These are phyloP conservation scores for Papilio machaon DNA, from an alignment of 1,140 invertebrate genomes.

Conservation along the genomic window DNA sequence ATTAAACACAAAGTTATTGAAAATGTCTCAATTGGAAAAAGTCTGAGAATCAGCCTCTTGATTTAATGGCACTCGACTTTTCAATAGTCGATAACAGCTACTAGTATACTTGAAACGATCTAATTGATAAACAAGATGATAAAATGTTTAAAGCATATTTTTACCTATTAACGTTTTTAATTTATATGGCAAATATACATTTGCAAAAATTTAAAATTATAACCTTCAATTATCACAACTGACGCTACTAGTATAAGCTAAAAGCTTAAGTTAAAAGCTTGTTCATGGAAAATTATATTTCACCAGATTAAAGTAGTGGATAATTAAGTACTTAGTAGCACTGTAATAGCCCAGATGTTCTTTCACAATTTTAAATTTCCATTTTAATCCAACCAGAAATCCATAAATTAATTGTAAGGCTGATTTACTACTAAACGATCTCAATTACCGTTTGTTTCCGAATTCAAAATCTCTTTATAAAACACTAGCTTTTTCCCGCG, in stretches of 20 bases:
- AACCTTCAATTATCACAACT: too few species aligned
- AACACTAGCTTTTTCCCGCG: too few species aligned
- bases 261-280: too few species aligned
- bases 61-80: constrained; percentile 1
- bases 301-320: too few species aligned
- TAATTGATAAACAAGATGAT: neutral
- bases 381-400: neutral
- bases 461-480: too few species aligned
- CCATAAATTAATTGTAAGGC: too few species aligned
- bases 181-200: neutral
- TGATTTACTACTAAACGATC: too few species aligned
- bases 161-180: neutral
- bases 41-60: neutral
- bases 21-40: constrained; percentile 1
- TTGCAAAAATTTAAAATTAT: too few species aligned
- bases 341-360: neutral
- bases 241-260: too few species aligned
- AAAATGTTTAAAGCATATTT: neutral
- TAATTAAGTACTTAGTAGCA: too few species aligned
- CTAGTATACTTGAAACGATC: neutral
- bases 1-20: neutral
- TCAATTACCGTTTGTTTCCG: too few species aligned
- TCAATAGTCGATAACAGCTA: neutral
- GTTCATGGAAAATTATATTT: too few species aligned
- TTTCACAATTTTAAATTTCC: neutral